A percentile compares a stretch with the other conserved stretches of the same genome.
These are phyloP conservation scores for Chironomus tentans DNA, from an alignment of 2,888 invertebrate genomes.

Conservation along the genomic window DNA sequence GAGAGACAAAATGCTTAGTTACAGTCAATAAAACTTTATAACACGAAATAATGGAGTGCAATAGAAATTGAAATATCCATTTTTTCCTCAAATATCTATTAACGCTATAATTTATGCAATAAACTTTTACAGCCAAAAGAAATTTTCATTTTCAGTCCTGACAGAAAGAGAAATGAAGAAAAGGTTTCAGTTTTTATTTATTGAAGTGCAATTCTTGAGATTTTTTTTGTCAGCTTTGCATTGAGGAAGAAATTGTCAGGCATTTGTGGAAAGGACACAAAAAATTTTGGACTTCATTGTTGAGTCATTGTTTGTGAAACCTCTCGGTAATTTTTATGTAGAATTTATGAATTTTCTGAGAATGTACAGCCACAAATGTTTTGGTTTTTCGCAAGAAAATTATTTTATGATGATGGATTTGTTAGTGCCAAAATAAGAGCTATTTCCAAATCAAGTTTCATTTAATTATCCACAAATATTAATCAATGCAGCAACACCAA, in stretches of 20 bases:
- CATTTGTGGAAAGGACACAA: background rate
- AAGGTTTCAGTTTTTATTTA: background rate
- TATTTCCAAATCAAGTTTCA: too few species aligned
- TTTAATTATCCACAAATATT: too few species aligned
- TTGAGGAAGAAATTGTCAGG: too few species aligned
- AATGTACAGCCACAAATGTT: background rate
- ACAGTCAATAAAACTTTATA: background rate
- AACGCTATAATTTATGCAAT: conserved; percentile 12
- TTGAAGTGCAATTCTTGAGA: background rate
- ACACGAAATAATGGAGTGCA: background rate
- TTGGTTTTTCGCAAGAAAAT: background rate
- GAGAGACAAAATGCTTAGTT: background rate
- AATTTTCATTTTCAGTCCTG: background rate
- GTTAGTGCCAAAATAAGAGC: too few species aligned
- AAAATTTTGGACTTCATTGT: background rate
- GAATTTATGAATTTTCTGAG: background rate
- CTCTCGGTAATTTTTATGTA: background rate
- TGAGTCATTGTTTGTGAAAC: background rate
- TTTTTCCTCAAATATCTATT: background rate
- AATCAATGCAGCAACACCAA: too few species aligned
- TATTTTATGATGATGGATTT: too few species aligned
- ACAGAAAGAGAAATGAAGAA: background rate
- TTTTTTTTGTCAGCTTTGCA: background rate
- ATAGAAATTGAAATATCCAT: background rate
- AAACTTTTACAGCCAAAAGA: background rate